Evolutionary conservation across 92 coral and sea anemone species (phyloP).

Genomic region (Epizoanthus fatuus): DNA sequence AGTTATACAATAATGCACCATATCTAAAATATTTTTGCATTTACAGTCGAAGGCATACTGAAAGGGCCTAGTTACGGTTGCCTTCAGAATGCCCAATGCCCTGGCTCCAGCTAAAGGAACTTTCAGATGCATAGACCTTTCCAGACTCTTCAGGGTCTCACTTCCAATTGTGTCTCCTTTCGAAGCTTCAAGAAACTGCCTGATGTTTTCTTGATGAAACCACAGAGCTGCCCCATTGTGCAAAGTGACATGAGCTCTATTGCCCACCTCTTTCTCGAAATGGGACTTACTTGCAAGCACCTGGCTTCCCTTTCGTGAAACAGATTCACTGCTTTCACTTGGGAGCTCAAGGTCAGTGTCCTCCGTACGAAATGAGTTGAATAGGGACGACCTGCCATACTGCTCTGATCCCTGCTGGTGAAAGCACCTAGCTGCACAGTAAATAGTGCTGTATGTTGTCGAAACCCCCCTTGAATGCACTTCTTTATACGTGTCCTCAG

Average conservation of each 20-base stretch:
- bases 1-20: constrained; percentile 26
- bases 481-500: neutral
- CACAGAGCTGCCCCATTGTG: constrained; percentile 10
- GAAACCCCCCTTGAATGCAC: neutral
- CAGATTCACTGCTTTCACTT: neutral
- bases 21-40: constrained; percentile 13
- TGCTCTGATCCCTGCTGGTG: neutral
- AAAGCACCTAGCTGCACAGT: neutral
- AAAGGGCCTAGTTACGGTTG: constrained; percentile 16
- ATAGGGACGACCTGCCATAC: neutral
- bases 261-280: constrained; percentile 10
- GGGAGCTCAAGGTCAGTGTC: no score
- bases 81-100: constrained; percentile 10
- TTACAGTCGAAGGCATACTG: constrained; percentile 26
- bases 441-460: neutral
- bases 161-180: neutral
- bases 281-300: neutral
- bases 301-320: constrained; percentile 13
- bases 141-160: constrained; percentile 14
- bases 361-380: neutral
- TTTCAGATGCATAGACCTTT: neutral
- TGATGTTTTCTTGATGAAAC: constrained; percentile 9
- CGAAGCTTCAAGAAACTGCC: constrained; percentile 8
- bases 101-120: constrained; percentile 9
- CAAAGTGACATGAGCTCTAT: constrained; percentile 1